Evolutionary conservation across 2,797 vertebrate species (phyloP), one percentile per base, ranked within the genome.

Genomic region (Chelonia mydas): DNA sequence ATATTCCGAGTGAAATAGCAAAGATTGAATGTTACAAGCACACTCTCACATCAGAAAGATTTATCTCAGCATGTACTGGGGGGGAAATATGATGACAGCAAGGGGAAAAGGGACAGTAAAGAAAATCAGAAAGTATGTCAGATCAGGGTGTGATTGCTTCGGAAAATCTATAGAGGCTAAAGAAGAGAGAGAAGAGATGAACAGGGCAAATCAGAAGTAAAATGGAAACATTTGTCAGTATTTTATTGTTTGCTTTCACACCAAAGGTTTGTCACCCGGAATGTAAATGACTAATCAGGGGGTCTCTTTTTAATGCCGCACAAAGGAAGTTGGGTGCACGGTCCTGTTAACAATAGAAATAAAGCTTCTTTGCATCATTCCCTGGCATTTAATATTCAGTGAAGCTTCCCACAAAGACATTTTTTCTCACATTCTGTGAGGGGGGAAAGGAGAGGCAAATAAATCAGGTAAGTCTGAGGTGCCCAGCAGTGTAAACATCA

Each of bases 201-300:
- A 92, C 81, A 79, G 86, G 78, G 80, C 74, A 89, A 91, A 95
- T 86, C 59, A 78, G 51, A 53, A 86, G 90, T 81, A 93, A 96
- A 96, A 94, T 93, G n/a, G 84, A 95, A 95, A 68, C 50, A 79
- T 84, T 96, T 91, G 74, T 68, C 89, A 90, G 81, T 27, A n/a
- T 91, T 95, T 95, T 95, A 83, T 94, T 90, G 85, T 96, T 96
- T 96, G 54, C 84, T 92, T 96, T 91, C 84, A 59, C 54, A 86
- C 55, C 31, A 49, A 86, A 77, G 83, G 93, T 91, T 37, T 93
- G 84, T 92, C 88, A 90, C 87, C 51, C 55, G 68, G 81, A 92
- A 86, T 95, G n/a, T 82, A 94, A 93, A 89, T 89, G 28, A 92
- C 91, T 82, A 88, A 92, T 85, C 74, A 91, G 90, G 79, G 57